These are phyloP conservation scores for Ennomos erosarius DNA, from an alignment of 2,888 invertebrate species.

Conservation along the genomic window DNA sequence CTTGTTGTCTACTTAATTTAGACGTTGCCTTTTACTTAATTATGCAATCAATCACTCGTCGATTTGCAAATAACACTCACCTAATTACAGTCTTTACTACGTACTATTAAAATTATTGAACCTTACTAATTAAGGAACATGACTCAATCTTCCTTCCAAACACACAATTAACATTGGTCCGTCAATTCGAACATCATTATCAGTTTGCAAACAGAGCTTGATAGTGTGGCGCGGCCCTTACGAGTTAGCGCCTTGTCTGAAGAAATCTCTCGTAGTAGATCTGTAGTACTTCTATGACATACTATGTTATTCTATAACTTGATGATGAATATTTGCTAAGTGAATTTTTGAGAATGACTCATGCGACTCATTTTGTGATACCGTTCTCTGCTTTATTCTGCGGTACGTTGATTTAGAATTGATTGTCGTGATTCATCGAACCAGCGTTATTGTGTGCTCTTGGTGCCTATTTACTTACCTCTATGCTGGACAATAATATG, in stretches of 20 bases:
- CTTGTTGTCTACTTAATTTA: too few relatives aligned
- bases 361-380: slow-evolving; percentile 11
- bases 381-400: slow-evolving; percentile 7
- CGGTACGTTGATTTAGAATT: slow-evolving; percentile 22
- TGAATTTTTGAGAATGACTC: slow-evolving; percentile 23
- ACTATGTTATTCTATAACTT: slow-evolving; percentile 19
- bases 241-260: slow-evolving; percentile 17
- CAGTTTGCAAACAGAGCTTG: slow-evolving; percentile 20
- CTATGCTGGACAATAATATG: neutral
- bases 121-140: slow-evolving; percentile 9
- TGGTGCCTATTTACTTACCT: too few relatives aligned
- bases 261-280: slow-evolving; percentile 15
- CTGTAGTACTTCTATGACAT: slow-evolving; percentile 18
- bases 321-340: slow-evolving; percentile 36
- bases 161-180: slow-evolving; percentile 10
- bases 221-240: slow-evolving; percentile 17
- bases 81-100: slow-evolving; percentile 10
- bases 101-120: slow-evolving; percentile 6
- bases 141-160: slow-evolving; percentile 17
- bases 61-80: neutral
- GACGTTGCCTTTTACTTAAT: neutral
- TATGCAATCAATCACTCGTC: neutral
- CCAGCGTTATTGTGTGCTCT: too few relatives aligned
- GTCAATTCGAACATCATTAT: slow-evolving; percentile 9
- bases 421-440: slow-evolving; percentile 29